phyloP scores from a whole-genome alignment of 2,888 invertebrate species.

The Acanthosepion pharaonis region DNA sequence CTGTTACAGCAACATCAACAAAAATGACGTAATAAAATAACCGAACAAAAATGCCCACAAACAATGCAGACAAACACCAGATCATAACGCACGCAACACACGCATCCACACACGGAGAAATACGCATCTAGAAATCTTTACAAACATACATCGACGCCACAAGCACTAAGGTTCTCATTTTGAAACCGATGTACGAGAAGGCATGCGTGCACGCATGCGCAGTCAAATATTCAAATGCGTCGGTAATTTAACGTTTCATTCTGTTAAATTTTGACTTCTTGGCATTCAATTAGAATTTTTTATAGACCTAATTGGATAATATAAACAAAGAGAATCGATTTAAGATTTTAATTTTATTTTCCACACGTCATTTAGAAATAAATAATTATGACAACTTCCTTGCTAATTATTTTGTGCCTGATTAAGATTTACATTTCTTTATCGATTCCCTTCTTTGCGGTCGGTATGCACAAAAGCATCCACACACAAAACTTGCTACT shows the following conservation, averaged over 20 bases:
- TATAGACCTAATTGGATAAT: not conserved
- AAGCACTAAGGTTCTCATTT: not conserved
- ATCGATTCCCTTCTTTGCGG: not conserved
- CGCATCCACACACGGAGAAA: not conserved
- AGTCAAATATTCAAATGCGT: not conserved
- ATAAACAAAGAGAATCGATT: not conserved
- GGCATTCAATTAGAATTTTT: slow-evolving; percentile 4
- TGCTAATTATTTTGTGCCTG: not conserved
- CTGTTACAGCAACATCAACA: too few species aligned
- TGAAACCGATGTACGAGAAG: too few species aligned
- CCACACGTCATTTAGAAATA: not conserved
- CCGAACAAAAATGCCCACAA: not conserved
- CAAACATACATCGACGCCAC: not conserved
- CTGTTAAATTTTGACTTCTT: not conserved
- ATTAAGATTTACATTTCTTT: not conserved
- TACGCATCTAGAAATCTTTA: not conserved
- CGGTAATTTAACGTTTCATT: not conserved
- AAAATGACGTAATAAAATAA: not conserved
- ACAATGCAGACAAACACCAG: not conserved
- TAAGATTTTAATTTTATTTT: not conserved
- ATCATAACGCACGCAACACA: not conserved
- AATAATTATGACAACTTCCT: not conserved
- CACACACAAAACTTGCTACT: not conserved
- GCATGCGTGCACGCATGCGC: not conserved
- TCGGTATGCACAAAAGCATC: not conserved